phyloP scores from a whole-genome alignment of 2,888 invertebrate species.

The Villa cingulata region DNA sequence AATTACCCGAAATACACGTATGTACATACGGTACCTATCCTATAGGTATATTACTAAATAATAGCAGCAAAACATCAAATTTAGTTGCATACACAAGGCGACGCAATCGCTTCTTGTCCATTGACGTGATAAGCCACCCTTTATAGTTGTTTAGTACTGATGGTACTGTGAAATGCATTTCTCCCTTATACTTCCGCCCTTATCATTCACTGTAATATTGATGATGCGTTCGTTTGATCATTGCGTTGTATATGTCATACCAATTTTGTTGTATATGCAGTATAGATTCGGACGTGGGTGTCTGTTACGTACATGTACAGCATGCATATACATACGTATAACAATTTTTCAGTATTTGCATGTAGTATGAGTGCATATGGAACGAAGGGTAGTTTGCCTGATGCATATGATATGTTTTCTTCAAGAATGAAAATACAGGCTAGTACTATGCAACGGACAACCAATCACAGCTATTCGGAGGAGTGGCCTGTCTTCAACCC shows the following conservation, averaged over 20 bases:
- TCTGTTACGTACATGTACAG: neutral
- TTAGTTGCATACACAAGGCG: slow-evolving; percentile 3
- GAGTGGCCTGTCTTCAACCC: slow-evolving; percentile 13
- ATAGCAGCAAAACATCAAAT: slow-evolving; percentile 2
- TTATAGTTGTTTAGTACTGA: neutral
- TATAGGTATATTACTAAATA: neutral
- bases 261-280: neutral
- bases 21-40: neutral
- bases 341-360: neutral
- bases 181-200: neutral
- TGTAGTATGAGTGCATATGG: slow-evolving; percentile 4
- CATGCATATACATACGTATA: neutral
- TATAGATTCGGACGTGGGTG: neutral
- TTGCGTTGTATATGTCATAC: neutral
- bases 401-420: slow-evolving; percentile 1
- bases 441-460: slow-evolving; percentile 8
- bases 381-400: slow-evolving; percentile 3
- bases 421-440: slow-evolving; percentile 5
- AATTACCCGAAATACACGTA: neutral
- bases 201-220: neutral
- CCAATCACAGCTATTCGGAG: slow-evolving; percentile 13
- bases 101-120: slow-evolving; percentile 10
- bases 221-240: slow-evolving; percentile 4
- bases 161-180: slow-evolving; percentile 2
- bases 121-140: slow-evolving; percentile 11